phyloP scores from a whole-genome alignment of 2,888 invertebrate species.

The Ophion obscuratus region DNA sequence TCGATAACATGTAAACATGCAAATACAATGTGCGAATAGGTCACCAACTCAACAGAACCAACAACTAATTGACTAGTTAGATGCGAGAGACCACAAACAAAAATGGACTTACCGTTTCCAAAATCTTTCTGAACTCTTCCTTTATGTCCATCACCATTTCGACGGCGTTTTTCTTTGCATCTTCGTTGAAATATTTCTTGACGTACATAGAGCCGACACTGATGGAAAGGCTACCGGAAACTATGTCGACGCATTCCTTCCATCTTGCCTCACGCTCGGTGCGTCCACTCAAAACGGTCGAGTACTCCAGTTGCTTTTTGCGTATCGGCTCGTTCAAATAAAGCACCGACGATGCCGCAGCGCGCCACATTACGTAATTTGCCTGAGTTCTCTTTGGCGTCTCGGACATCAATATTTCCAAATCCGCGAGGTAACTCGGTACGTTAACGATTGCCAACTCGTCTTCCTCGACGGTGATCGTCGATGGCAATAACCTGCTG shows the following conservation, averaged over 20 bases:
- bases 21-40: too few relatives aligned
- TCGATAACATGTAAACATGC: too few relatives aligned
- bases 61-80: background rate
- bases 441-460: slow-evolving; percentile 94
- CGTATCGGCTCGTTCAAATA: slow-evolving; percentile 92
- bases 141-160: slow-evolving; percentile 96
- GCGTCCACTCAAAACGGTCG: slow-evolving; percentile 92
- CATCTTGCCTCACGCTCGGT: slow-evolving; percentile 94
- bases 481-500: slow-evolving; percentile 90
- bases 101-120: slow-evolving; percentile 82
- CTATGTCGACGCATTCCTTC: slow-evolving; percentile 95
- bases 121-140: slow-evolving; percentile 91
- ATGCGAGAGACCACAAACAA: background rate
- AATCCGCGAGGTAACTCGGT: slow-evolving; percentile 90
- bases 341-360: slow-evolving; percentile 91
- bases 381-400: slow-evolving; percentile 90
- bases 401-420: slow-evolving; percentile 87
- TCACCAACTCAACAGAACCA: too few relatives aligned
- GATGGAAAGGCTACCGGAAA: slow-evolving; percentile 90
- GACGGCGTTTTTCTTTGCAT: slow-evolving; percentile 92
- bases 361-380: slow-evolving; percentile 97
- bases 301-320: slow-evolving; percentile 92
- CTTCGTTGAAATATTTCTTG: slow-evolving; percentile 93
- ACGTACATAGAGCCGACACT: slow-evolving; percentile 95
- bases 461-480: slow-evolving; percentile 86